phyloP scores from a whole-genome alignment of 2,797 vertebrate genomes.

The Gymnoscopelus microlampas region DNA sequence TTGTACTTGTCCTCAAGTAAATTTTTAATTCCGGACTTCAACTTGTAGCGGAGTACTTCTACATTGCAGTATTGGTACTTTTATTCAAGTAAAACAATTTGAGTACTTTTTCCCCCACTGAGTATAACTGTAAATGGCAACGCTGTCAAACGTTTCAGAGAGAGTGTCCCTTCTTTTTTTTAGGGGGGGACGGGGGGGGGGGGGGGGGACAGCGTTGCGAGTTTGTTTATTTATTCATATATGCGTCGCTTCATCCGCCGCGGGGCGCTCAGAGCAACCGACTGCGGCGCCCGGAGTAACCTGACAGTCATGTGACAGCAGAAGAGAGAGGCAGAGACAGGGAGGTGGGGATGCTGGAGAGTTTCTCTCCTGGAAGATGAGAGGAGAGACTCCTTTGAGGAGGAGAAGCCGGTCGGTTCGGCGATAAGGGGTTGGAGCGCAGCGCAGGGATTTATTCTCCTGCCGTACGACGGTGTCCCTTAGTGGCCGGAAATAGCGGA shows the following conservation, averaged over 20 bases:
- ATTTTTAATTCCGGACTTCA: too few species aligned
- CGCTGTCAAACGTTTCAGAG: constrained; percentile 69
- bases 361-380: constrained; percentile 28
- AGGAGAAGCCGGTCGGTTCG: neutral
- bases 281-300: constrained; percentile 67
- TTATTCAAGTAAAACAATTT: too few species aligned
- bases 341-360: constrained; percentile 29
- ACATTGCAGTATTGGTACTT: too few species aligned
- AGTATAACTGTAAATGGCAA: constrained; percentile 70
- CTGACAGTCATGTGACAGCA: constrained; percentile 66
- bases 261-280: constrained; percentile 68
- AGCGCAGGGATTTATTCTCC: too few species aligned
- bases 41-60: too few species aligned
- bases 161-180: constrained; percentile 55
- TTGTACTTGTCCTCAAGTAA: too few species aligned
- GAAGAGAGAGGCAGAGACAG: constrained; percentile 46
- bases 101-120: neutral
- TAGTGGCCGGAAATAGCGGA: too few species aligned
- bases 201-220: constrained; percentile 23
- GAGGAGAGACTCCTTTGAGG: constrained; percentile 35
- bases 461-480: too few species aligned
- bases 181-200: neutral
- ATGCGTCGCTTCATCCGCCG: constrained; percentile 70
- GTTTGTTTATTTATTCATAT: constrained; percentile 76
- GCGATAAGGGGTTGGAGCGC: too few species aligned